Percentiles rank a stretch among this genome's conserved stretches.
These are phyloP conservation scores for Eulithis prunata DNA, from an alignment of 2,888 invertebrate genomes.

Conservation along the genomic window DNA sequence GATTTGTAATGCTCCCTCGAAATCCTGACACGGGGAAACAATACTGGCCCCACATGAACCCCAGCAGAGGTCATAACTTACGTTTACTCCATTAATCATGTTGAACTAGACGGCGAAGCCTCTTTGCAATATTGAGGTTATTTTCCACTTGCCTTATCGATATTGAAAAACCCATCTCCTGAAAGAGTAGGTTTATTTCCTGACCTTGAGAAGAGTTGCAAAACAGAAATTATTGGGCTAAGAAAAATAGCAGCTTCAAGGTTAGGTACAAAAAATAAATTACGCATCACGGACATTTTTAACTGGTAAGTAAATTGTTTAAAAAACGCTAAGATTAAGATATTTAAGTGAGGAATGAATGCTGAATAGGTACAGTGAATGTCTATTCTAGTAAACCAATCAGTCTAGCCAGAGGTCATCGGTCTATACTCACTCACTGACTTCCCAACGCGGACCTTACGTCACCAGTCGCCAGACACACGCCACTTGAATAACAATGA, in stretches of 20 bases:
- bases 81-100: conserved; percentile 48
- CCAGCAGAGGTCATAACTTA: conserved; percentile 50
- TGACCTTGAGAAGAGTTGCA: conserved; percentile 23
- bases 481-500: conserved; percentile 78
- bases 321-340: too few species aligned
- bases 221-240: conserved; percentile 12
- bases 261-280: conserved; percentile 7
- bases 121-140: conserved; percentile 36
- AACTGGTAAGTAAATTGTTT: neutral
- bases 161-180: conserved; percentile 14
- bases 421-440: conserved; percentile 58
- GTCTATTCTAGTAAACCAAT: conserved; percentile 46
- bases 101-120: conserved; percentile 34
- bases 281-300: conserved; percentile 27
- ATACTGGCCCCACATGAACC: conserved; percentile 55
- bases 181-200: conserved; percentile 2
- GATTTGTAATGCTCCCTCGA: conserved; percentile 62
- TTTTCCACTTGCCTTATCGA: conserved; percentile 30
- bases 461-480: conserved; percentile 73
- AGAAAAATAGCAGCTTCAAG: conserved; percentile 17
- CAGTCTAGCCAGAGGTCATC: conserved; percentile 65
- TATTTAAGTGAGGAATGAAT: too few species aligned
- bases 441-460: conserved; percentile 62
- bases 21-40: conserved; percentile 61
- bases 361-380: conserved; percentile 3